Base-by-base conservation (phyloP, 2,888 invertebrate species). In the Gasteruption jaculator region DNA sequence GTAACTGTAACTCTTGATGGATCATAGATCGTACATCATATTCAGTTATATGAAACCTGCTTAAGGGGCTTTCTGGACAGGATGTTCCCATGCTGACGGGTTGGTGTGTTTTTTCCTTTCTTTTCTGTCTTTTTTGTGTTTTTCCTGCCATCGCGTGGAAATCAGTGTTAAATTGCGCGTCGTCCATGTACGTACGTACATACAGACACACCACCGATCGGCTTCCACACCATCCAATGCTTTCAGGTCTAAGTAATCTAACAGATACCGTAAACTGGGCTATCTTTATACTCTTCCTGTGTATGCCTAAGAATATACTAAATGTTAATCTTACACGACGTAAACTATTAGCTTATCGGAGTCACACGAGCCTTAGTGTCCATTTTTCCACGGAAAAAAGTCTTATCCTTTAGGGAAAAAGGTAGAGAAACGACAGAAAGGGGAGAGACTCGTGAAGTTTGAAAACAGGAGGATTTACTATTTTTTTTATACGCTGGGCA, bases 1-100 rank as follows among this genome's bases (percentile, higher is more conserved):
- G 41, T 63, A 61, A 60, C 62, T 60, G 61, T 61, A 60, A 58
- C 56, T 53, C 51, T n/a, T n/a, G 58, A 59, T 60, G 60, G 60
- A 61, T 64, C 56, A 53, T 52, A 45, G 57, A 57, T 57, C 58
- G 57, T 56, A 60, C 57, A 65, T 66, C 63, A 58, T 52, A 52
- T 49, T 52, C 48, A 49, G 54, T 50, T 52, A 52, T 50, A 44
- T 49, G 52, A 53, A 58, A 58, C 51, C 52, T 38, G 58, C 62
- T 54, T 45, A 43, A 43, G 52, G 53, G 53, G 43, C 58, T n/a
- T 57, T 47, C 51, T 43, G 46, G 54, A 50, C 63, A 62, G 66
- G 64, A 63, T 58, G 59, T 67, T 66, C 64, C 59, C 63, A 66
- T 62, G 59, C 50, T 45, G 55, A 51, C 51, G 48, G 41, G 25